Percentiles rank a stretch among this genome's conserved stretches.
These are phyloP conservation scores for Neogobius melanostomus DNA, from an alignment of 2,113 vertebrate genomes.

Conservation along the genomic window DNA sequence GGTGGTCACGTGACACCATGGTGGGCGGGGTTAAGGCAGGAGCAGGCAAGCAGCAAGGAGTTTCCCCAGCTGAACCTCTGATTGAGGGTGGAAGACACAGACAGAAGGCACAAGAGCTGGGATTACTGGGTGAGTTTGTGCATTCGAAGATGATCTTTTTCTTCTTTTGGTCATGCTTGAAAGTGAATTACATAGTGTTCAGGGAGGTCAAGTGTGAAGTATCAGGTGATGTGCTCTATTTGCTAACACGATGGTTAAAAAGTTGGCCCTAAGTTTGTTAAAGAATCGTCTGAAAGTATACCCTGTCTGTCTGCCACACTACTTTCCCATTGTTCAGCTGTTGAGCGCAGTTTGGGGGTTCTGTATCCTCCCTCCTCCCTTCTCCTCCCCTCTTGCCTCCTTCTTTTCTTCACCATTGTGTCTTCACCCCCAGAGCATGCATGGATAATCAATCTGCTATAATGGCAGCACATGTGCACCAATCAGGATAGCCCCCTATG, in stretches of 20 bases:
- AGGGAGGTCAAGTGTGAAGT: neutral
- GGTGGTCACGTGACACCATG: conserved; percentile 65
- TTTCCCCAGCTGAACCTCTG: conserved; percentile 74
- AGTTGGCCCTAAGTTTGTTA: neutral
- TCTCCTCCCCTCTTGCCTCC: neutral
- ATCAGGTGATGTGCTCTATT: conserved; percentile 23
- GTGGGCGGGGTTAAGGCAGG: conserved; percentile 62
- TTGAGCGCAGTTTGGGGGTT: conserved; percentile 52
- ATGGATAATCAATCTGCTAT: conserved; percentile 57
- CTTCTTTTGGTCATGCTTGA: neutral
- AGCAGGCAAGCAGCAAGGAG: conserved; percentile 43
- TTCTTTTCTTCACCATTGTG: conserved; percentile 49
- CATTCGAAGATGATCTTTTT: conserved; percentile 27
- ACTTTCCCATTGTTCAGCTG: conserved; percentile 57
- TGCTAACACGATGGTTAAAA: conserved; percentile 33
- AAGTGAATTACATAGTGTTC: neutral
- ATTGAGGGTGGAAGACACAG: conserved; percentile 65
- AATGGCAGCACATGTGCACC: conserved; percentile 37
- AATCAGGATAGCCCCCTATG: conserved; percentile 28
- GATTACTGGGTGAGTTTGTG: conserved; percentile 72
- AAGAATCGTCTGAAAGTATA: conserved; percentile 13
- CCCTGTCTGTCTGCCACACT: neutral
- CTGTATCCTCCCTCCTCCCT: conserved; percentile 15
- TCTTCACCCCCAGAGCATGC: conserved; percentile 51
- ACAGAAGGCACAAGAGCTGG: conserved; percentile 51